phyloP scores from a whole-genome alignment of 2,888 invertebrate species.

The Rhagophthalmus giganteus region DNA sequence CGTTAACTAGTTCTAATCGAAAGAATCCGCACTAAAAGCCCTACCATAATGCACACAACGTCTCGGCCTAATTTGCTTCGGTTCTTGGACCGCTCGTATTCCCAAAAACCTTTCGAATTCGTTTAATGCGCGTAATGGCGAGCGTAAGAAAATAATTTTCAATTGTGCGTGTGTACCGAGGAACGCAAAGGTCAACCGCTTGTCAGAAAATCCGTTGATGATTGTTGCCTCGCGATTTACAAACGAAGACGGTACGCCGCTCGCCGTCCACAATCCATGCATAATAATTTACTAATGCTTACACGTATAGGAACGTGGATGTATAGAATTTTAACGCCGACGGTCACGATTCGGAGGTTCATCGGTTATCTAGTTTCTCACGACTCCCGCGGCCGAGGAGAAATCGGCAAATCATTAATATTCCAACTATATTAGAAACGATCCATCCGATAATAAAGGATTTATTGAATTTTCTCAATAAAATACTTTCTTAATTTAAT shows the following conservation, averaged over 20 bases:
- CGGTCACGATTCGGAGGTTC: slow-evolving; percentile 19
- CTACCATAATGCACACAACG: neutral
- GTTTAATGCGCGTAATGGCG: neutral
- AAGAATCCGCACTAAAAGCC: no score
- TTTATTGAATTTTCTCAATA: no score
- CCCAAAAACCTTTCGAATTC: slow-evolving; percentile 2
- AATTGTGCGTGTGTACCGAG: slow-evolving; percentile 7
- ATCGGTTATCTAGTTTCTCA: no score
- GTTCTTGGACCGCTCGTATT: neutral
- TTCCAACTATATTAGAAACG: no score
- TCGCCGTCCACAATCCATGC: slow-evolving; percentile 11
- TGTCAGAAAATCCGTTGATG: slow-evolving; percentile 23
- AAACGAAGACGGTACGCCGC: no score
- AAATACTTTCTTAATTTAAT: no score
- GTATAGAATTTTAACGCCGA: slow-evolving; percentile 16
- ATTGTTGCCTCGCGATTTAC: slow-evolving; percentile 22
- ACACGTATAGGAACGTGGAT: slow-evolving; percentile 13
- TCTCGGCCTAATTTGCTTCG: slow-evolving; percentile 3
- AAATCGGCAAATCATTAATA: no score
- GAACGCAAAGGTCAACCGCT: slow-evolving; percentile 21
- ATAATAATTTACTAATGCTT: slow-evolving; percentile 20
- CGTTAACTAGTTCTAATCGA: no score
- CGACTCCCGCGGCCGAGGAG: neutral
- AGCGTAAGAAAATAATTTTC: slow-evolving; percentile 8
- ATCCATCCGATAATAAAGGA: no score